Base-by-base conservation (phyloP, 2,797 vertebrate species). In the Ctenosaura bakeri region DNA sequence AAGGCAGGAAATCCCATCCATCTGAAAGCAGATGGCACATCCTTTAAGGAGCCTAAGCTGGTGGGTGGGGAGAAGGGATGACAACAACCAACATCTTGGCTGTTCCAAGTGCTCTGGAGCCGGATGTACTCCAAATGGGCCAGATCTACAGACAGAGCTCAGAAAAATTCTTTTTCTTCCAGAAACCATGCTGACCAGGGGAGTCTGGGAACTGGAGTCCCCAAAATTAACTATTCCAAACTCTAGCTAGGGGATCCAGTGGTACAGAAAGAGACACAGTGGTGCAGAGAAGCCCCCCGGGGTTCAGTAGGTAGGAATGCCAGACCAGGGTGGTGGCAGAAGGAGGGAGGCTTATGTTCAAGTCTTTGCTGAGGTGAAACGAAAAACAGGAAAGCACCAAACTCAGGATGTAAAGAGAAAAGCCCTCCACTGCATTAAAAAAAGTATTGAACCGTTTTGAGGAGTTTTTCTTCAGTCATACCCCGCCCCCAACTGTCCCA, bases 1-100 rank as follows among this genome's bases (percentile, higher is more conserved):
- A 76, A 46, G 32, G 81, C 91, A 87, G 88, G 91, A 92, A 92
- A 88, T 84, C 32, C n/a, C n/a, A 52, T 73, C 59, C 35, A 3
- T 77, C 54, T 42, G 52, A 89, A 89, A 52, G 74, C 91, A 89
- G 85, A 38, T 90, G 91, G 81, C 3, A 16, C 20, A 62, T 90
- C 74, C 90, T 89, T 73, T 35, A 78, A 69, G 88, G 78, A 89
- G 83, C 8, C n/a, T 1, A 22, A 64, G 26, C 18, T 32, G 52
- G 2, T 0, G 16, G 13, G 73, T 22, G 7, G 66, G 66, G 29
- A 69, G 66, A 10, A 32, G 29, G 29, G 66, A 13, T 2, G 20
- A 16, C 62, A 64, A 24, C 6, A 22, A 6, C 79, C 26, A 1
- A n/a, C 54, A 54, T 3, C 52, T 46, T 10, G 13, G 42, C 54